Base-by-base conservation (phyloP, 2,888 invertebrate species). In the Entomobrya proxima region DNA sequence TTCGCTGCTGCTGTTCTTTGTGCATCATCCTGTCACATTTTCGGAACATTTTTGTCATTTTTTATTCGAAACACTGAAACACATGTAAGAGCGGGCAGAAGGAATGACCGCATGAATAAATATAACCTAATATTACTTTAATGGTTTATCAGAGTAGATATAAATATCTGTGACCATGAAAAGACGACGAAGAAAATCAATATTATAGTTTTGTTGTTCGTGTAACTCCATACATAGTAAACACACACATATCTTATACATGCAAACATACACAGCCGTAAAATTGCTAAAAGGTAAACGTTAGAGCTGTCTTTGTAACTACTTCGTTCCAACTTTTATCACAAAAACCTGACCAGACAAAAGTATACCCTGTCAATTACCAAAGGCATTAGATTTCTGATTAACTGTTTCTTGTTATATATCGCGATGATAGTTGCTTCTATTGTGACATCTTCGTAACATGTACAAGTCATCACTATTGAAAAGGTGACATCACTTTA, bases 291-390 rank as follows among this genome's bases (percentile, higher is more conserved):
- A n/a, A n/a, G n/a, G n/a, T n/a, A n/a, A n/a, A n/a, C n/a, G n/a
- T n/a, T n/a, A n/a, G n/a, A n/a, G n/a, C n/a, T n/a, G n/a, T n/a
- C n/a, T 55, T 55, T 55, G 27, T 55, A 27, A 15, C 27, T 24
- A 27, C 18, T 55, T 55, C 55, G 24, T 55, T n/a, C n/a, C n/a
- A n/a, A 55, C 24, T 27, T 27, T 55, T 27, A 55, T 55, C 7
- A 24, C 27, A 55, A 27, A 55, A n/a, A n/a, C n/a, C n/a, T n/a
- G n/a, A n/a, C n/a, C n/a, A n/a, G 27, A 27, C 24, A 55, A 55
- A 55, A 6, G 47, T 47, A 55, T 55, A 27, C 27, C 55, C 27
- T 55, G 55, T 55, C 55, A 55, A 55, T 55, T 55, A 55, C 55
- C n/a, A 55, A 55, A 27, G 27, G 55, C 55, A 55, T n/a, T n/a